Evolutionary conservation across 2,888 invertebrate species (phyloP).

Genomic region (Tethea ocularis): DNA sequence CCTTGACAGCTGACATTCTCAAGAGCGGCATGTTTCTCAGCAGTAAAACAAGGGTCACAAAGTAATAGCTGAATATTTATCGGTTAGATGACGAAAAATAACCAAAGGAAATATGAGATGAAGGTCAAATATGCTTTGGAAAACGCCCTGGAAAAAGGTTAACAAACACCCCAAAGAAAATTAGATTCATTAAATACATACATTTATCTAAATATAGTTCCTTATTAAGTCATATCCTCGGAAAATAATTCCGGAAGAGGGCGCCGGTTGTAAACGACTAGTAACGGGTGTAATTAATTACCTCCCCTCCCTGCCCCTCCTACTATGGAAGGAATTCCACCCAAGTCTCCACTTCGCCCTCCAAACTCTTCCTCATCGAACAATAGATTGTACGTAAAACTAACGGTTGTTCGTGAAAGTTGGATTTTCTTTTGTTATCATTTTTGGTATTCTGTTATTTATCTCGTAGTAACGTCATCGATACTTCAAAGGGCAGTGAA

Average conservation of each 20-base stretch:
- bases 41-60: not conserved
- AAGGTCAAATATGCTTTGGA: no score
- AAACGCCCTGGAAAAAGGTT: not conserved
- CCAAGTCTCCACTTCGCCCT: not conserved
- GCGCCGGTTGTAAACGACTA: not conserved
- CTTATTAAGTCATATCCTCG: not conserved
- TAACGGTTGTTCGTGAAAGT: not conserved
- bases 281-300: slow-evolving; percentile 5
- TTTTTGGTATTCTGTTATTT: not conserved
- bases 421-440: not conserved
- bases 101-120: not conserved
- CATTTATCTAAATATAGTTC: not conserved
- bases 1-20: not conserved
- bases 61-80: not conserved
- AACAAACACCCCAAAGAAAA: not conserved
- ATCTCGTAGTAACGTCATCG: no score
- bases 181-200: not conserved
- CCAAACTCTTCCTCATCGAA: not conserved
- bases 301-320: not conserved
- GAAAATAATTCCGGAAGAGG: slow-evolving; percentile 1
- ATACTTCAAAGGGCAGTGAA: no score
- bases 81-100: not conserved
- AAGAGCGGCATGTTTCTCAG: not conserved
- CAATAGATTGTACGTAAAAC: not conserved
- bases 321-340: not conserved